Conservation (phyloP, 2,888 invertebrate species). For the Abrostola tripartita region DNA sequence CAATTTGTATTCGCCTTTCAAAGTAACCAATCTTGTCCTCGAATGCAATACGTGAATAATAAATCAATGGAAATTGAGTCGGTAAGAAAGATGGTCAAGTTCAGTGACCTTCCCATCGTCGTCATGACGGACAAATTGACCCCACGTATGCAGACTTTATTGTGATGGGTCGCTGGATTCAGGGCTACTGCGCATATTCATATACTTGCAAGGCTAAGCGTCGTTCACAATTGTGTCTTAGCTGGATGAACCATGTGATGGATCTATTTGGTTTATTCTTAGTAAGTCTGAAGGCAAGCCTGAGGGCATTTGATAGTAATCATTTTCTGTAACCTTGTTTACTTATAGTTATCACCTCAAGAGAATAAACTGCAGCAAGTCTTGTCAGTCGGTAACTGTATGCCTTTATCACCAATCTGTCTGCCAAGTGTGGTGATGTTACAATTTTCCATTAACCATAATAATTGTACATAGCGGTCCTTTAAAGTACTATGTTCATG, state of each 20-base stretch:
- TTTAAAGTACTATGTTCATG: conserved; percentile 5
- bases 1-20: conserved; percentile 61
- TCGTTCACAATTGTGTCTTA: background rate
- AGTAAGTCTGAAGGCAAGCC: no score
- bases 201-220: background rate
- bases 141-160: conserved; percentile 18
- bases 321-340: no score
- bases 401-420: no score
- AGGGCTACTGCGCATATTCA: background rate
- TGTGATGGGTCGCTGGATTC: conserved; percentile 1
- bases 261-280: no score
- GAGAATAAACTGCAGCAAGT: no score
- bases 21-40: conserved; percentile 61
- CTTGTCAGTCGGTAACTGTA: no score
- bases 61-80: conserved; percentile 77
- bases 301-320: no score
- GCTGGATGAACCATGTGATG: no score
- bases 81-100: conserved; percentile 75
- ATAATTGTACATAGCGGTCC: conserved; percentile 1
- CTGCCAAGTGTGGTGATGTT: no score
- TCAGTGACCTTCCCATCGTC: conserved; percentile 70
- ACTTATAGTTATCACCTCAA: no score
- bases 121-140: conserved; percentile 71
- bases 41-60: conserved; percentile 74
- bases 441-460: background rate